phyloP scores from a whole-genome alignment of 2,797 vertebrate genomes.

The Apogon hyalosoma region DNA sequence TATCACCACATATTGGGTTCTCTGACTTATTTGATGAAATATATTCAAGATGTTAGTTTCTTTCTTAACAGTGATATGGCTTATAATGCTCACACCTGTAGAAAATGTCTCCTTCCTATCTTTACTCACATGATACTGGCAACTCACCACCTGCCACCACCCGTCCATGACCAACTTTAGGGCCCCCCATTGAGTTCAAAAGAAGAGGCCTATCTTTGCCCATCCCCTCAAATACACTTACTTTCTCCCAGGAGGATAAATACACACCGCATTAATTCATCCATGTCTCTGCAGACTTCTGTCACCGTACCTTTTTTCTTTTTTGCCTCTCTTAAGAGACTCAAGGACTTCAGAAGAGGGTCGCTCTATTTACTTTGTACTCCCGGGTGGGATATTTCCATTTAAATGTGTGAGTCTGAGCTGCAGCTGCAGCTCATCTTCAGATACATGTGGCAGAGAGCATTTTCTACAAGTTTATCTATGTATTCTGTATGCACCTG shows the following conservation, averaged over 20 bases:
- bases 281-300: constrained; percentile 65
- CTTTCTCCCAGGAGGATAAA: constrained; percentile 47
- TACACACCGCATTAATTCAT: constrained; percentile 66
- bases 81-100: constrained; percentile 48
- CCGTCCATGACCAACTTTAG: constrained; percentile 1
- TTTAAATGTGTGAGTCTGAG: constrained; percentile 59
- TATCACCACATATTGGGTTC: constrained; percentile 28
- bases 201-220: constrained; percentile 36
- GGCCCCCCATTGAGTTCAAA: constrained; percentile 61
- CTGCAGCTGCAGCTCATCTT: constrained; percentile 38
- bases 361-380: constrained; percentile 67
- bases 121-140: constrained; percentile 17
- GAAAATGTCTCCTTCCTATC: constrained; percentile 19
- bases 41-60: constrained; percentile 27
- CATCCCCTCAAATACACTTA: constrained; percentile 21
- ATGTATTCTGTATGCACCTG: neutral
- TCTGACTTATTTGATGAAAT: constrained; percentile 40
- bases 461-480: constrained; percentile 9
- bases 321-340: constrained; percentile 56
- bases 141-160: neutral
- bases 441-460: constrained; percentile 14
- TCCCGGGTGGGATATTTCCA: constrained; percentile 70
- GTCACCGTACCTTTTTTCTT: constrained; percentile 34
- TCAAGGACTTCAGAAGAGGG: constrained; percentile 60
- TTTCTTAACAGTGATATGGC: constrained; percentile 16